Conservation (phyloP, 2,888 invertebrate genomes). For the Nymphalis urticae region DNA sequence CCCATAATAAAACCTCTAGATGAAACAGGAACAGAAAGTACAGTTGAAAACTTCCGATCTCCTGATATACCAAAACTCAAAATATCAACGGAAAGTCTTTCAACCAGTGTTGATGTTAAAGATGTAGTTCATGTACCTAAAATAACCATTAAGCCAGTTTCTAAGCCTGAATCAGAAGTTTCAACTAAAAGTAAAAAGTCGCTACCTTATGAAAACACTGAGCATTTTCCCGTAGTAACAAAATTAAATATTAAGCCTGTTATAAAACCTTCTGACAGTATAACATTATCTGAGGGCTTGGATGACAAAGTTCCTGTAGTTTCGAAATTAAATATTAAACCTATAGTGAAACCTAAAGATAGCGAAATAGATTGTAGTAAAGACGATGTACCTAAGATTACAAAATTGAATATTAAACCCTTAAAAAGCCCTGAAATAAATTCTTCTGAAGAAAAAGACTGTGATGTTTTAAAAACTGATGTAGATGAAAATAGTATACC, state of each 20-base stretch:
- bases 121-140: slow-evolving; percentile 61
- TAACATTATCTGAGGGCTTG: slow-evolving; percentile 56
- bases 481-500: slow-evolving; percentile 72
- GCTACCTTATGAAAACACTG: slow-evolving; percentile 51
- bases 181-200: slow-evolving; percentile 46
- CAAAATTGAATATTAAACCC: slow-evolving; percentile 80
- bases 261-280: slow-evolving; percentile 67
- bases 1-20: slow-evolving; percentile 66
- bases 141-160: slow-evolving; percentile 80
- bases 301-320: slow-evolving; percentile 75
- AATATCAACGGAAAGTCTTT: slow-evolving; percentile 56
- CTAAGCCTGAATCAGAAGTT: slow-evolving; percentile 57
- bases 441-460: slow-evolving; percentile 72
- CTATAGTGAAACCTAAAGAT: slow-evolving; percentile 75
- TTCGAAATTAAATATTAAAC: slow-evolving; percentile 81
- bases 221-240: slow-evolving; percentile 69
- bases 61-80: slow-evolving; percentile 56
- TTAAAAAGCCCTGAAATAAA: slow-evolving; percentile 72
- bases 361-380: slow-evolving; percentile 70
- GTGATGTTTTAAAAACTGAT: slow-evolving; percentile 69
- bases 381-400: slow-evolving; percentile 77
- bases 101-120: slow-evolving; percentile 49
- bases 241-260: slow-evolving; percentile 76
- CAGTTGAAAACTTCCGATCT: slow-evolving; percentile 36
- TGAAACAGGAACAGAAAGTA: slow-evolving; percentile 49